Evolutionary conservation across 2,113 vertebrate genomes (phyloP).

Genomic region (Hemiprocne comata): DNA sequence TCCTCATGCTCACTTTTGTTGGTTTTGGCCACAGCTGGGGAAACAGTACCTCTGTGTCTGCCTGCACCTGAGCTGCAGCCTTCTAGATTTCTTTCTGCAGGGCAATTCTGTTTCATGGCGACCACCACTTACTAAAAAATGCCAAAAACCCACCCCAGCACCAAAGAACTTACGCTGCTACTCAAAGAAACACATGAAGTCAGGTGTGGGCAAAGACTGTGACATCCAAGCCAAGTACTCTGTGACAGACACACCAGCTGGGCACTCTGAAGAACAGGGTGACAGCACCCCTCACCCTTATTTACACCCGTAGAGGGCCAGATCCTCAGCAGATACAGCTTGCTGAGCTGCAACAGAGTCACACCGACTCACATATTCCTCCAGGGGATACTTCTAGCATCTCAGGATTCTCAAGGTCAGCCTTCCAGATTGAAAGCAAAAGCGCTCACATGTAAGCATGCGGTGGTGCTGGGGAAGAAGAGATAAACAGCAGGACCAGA

Average conservation of each 20-base stretch:
- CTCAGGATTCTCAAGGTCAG: slow-evolving; percentile 32
- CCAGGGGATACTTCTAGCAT: neutral
- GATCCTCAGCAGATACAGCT: neutral
- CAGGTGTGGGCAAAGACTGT: neutral
- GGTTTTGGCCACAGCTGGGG: neutral
- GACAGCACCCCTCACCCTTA: neutral
- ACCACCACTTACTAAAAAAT: neutral
- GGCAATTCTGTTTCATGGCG: neutral
- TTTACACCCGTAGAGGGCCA: neutral
- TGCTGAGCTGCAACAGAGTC: neutral
- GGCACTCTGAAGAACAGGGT: neutral
- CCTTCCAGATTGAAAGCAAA: neutral
- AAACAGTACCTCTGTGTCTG: neutral
- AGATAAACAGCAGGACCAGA: neutral
- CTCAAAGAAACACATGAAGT: neutral
- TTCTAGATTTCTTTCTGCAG: neutral
- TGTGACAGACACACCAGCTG: neutral
- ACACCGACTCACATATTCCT: neutral
- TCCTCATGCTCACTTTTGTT: neutral
- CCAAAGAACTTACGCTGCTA: neutral
- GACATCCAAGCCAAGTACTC: neutral
- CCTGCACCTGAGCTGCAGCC: neutral
- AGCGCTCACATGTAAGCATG: fast-evolving
- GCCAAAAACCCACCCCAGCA: neutral
- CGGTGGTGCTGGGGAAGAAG: neutral